Conservation (phyloP, 2,797 vertebrate genomes). For the Spondyliosoma cantharus region DNA sequence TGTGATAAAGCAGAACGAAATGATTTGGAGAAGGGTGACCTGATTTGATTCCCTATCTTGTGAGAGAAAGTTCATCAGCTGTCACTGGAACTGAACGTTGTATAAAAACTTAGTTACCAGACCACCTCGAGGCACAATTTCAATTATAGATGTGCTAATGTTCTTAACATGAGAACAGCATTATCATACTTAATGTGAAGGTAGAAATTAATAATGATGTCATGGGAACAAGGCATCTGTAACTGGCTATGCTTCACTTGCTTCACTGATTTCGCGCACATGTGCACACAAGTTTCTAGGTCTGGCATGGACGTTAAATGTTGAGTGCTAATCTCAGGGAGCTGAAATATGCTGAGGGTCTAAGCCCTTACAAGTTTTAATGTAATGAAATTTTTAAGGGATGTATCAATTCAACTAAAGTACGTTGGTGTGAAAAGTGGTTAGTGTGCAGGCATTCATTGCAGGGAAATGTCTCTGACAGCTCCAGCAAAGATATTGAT, state of each 20-base stretch:
- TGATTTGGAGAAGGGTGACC: constrained; percentile 12
- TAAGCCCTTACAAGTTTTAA: background rate
- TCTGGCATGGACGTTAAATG: background rate
- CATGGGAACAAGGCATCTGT: constrained; percentile 35
- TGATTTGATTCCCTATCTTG: constrained; percentile 20
- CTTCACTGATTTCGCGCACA: constrained; percentile 40
- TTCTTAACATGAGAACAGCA: constrained; percentile 64
- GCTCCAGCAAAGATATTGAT: background rate
- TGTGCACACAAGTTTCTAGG: background rate
- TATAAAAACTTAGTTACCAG: constrained; percentile 23
- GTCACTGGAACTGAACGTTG: constrained; percentile 29
- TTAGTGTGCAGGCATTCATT: background rate
- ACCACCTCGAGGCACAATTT: constrained; percentile 43
- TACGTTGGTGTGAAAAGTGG: too few species aligned
- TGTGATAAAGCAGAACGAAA: constrained; percentile 10
- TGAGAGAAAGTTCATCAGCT: constrained; percentile 42
- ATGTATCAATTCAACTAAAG: too few species aligned
- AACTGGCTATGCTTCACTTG: constrained; percentile 38
- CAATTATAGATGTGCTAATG: constrained; percentile 67
- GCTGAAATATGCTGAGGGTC: background rate
- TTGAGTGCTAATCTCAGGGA: background rate
- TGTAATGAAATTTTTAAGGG: background rate
- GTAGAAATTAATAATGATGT: constrained; percentile 55
- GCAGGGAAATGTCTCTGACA: background rate
- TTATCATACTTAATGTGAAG: constrained; percentile 67